Evolutionary conservation across 2,888 invertebrate genomes (phyloP), one percentile per base, ranked within the genome.

Genomic region (Leptarthrus brevirostris): DNA sequence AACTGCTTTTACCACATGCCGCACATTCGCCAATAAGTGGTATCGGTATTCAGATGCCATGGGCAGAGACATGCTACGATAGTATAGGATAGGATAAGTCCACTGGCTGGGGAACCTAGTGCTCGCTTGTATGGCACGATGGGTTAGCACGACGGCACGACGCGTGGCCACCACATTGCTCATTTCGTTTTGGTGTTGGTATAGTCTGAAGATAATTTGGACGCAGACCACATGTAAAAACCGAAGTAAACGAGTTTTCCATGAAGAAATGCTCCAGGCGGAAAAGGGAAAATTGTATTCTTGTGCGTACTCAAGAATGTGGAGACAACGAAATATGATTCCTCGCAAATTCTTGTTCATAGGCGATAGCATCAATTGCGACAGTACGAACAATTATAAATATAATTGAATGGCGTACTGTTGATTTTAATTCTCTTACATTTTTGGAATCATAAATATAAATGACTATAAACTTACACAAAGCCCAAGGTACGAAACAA

Each of bases 1-100:
- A 58, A 61, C 61, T 75, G 36, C 75, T 73, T 75, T 61, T 75
- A 40, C 54, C 66, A 66, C 74, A 49, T 56, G 72, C 66, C 66
- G 44, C 72, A 54, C 34, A 49, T 71, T 74, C 24, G 40, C 74
- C 58, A 61, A 61, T 40, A 18, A n/a, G 36, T 6, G 58, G 20
- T 20, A 61, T 22, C 18, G 22, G 54, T 10, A 30, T 30, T 16
- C 58, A 18, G 44, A 20, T 26, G 22, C 64, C 44, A 64, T 16
- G 47, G 64, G 44, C 40, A 58, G 58, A 6, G 10, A 6, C 56
- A n/a, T n/a, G 2, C 20, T 44, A 22, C 26, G 36, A 24, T 54
- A 16, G 40, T 44, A 24, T 52, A 53, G 36, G 52, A 30, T 70
- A 40, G 8, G 1, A 56, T n/a, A 61, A 64, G 14, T 14, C 61